Conservation (phyloP, 2,113 vertebrate species). For the Macroglossus sobrinus region DNA sequence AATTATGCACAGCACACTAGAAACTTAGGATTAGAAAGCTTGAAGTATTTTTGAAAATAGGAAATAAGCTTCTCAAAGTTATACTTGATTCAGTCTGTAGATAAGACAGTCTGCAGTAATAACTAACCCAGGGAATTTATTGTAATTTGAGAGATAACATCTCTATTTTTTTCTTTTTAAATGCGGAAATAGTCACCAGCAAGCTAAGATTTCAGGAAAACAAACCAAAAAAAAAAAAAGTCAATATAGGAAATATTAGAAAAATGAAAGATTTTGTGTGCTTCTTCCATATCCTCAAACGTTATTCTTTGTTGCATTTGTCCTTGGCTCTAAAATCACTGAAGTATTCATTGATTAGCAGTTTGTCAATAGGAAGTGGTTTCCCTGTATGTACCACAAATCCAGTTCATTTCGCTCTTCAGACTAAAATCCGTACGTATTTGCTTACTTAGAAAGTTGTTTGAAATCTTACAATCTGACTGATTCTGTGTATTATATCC, state of each 20-base stretch:
- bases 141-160: conserved; percentile 35
- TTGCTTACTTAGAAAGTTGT: conserved; percentile 58
- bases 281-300: conserved; percentile 23
- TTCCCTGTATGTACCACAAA: conserved; percentile 57
- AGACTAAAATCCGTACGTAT: conserved; percentile 45
- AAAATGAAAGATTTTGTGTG: conserved; percentile 39
- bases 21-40: conserved; percentile 30
- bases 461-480: conserved; percentile 53
- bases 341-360: conserved; percentile 10
- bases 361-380: conserved; percentile 48
- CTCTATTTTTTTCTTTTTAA: conserved; percentile 46
- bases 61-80: conserved; percentile 44
- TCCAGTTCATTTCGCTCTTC: conserved; percentile 46
- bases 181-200: conserved; percentile 74
- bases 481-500: conserved; percentile 69
- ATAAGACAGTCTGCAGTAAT: conserved; percentile 43
- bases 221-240: conserved; percentile 35
- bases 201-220: conserved; percentile 72
- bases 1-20: conserved; percentile 27
- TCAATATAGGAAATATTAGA: conserved; percentile 50
- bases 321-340: conserved; percentile 47
- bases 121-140: conserved; percentile 58
- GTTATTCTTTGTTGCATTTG: conserved; percentile 14
- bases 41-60: conserved; percentile 60
- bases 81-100: conserved; percentile 53